A percentile compares a stretch with the other conserved stretches of the same genome.
Conservation (phyloP, 2,113 vertebrate genomes). For the Orientallactaga bullata region DNA sequence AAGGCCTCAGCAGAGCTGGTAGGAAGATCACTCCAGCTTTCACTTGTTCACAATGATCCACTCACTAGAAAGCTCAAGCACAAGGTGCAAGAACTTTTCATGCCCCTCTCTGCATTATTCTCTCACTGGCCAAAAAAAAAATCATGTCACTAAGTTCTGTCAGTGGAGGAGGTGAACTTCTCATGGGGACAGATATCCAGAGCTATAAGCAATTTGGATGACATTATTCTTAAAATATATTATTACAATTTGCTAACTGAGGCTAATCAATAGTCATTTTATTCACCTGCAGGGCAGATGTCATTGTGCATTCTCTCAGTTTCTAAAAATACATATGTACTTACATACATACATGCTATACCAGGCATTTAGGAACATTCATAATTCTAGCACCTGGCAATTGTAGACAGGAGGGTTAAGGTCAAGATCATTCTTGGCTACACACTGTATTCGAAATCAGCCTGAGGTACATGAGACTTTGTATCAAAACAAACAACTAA, state of each 20-base stretch:
- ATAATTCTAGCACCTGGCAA: no score
- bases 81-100: neutral
- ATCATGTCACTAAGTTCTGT: no score
- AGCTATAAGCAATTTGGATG: neutral
- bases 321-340: neutral
- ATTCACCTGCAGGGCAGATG: neutral
- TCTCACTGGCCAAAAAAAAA: neutral
- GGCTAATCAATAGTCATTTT: neutral
- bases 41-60: neutral
- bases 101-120: neutral
- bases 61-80: neutral
- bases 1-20: neutral
- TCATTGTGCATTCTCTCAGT: neutral
- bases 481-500: no score
- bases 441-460: no score
- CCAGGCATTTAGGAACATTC: no score
- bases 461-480: no score
- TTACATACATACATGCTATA: no score
- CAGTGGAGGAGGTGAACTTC: no score
- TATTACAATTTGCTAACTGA: no score
- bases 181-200: neutral
- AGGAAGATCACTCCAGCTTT: neutral
- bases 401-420: no score
- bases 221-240: neutral
- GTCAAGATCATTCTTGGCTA: no score